These are phyloP conservation scores for Globodera rostochiensis DNA, from an alignment of 1,140 invertebrate species.

Conservation along the genomic window DNA sequence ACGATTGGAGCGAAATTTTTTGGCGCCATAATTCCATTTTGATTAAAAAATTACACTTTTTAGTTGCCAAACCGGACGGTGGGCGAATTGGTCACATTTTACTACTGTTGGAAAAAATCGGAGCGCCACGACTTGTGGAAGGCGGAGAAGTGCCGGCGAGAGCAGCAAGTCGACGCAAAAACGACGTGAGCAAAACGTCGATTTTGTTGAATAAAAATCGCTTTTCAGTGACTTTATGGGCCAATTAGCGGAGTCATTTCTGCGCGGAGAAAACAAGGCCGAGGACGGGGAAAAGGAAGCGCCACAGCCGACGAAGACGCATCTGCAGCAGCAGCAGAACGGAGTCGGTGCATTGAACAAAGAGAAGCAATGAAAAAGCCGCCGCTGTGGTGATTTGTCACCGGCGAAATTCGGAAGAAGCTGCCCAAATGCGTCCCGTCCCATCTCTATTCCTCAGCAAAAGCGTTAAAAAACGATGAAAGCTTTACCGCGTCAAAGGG, in stretches of 20 bases:
- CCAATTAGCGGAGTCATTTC: conserved; percentile 13
- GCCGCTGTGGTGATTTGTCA: no score
- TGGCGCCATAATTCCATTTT: conserved; percentile 6
- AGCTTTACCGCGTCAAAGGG: no score
- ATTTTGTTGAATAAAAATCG: background rate
- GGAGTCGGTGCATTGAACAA: background rate
- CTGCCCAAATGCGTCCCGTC: background rate
- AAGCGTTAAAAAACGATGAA: no score
- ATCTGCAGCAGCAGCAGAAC: background rate
- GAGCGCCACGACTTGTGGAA: conserved; percentile 36
- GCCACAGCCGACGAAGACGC: no score
- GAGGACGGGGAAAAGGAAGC: background rate
- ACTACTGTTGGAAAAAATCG: conserved; percentile 40
- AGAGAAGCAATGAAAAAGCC: background rate
- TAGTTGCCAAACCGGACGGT: conserved; percentile 29
- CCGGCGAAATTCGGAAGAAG: background rate
- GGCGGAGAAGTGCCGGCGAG: background rate
- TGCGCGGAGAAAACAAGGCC: background rate
- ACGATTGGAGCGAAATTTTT: background rate
- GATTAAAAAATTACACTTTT: conserved; percentile 6
- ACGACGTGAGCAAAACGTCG: background rate
- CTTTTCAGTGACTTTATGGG: conserved; percentile 24
- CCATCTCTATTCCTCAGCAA: no score
- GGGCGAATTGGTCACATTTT: conserved; percentile 39
- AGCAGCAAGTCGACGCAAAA: conserved; percentile 19